These are phyloP conservation scores for Aspidiotus rigidus DNA, from an alignment of 2,888 invertebrate species.

Conservation along the genomic window DNA sequence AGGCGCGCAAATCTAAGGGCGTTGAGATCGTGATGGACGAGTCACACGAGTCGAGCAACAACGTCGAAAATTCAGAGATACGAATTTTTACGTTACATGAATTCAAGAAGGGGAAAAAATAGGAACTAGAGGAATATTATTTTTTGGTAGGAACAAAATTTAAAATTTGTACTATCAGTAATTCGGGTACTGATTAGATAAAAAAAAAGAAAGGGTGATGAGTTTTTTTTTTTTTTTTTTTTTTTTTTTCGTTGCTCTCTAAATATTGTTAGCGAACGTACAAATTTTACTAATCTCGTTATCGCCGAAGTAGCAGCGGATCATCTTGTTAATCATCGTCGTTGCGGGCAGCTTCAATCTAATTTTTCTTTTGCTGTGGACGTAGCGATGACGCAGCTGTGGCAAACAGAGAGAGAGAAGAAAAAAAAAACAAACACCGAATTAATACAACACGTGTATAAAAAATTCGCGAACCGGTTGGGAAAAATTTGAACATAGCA, in stretches of 20 bases:
- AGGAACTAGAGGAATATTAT: conserved; percentile 16
- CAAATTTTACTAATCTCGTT: neutral
- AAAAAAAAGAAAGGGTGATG: conserved; percentile 15
- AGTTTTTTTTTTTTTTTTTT: neutral
- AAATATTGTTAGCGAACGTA: neutral
- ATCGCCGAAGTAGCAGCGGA: neutral
- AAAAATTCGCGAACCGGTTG: neutral
- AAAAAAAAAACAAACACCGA: conserved; percentile 9
- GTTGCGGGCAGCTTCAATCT: conserved; percentile 4
- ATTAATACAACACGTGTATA: conserved; percentile 4
- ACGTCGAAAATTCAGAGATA: neutral
- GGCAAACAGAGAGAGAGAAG: neutral
- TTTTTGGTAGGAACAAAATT: neutral
- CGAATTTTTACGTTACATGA: neutral
- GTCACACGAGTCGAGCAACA: neutral
- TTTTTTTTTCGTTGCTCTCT: neutral
- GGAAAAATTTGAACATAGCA: neutral
- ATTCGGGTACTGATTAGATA: conserved; percentile 23
- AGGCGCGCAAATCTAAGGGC: conserved; percentile 41
- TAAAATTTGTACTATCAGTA: conserved; percentile 30
- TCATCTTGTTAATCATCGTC: neutral
- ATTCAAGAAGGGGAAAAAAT: conserved; percentile 7
- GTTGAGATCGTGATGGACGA: conserved; percentile 40
- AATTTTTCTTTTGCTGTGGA: conserved; percentile 10
- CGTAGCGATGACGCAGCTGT: neutral